Conservation (phyloP, 2,888 invertebrate species). For the Thymelicus acteon region DNA sequence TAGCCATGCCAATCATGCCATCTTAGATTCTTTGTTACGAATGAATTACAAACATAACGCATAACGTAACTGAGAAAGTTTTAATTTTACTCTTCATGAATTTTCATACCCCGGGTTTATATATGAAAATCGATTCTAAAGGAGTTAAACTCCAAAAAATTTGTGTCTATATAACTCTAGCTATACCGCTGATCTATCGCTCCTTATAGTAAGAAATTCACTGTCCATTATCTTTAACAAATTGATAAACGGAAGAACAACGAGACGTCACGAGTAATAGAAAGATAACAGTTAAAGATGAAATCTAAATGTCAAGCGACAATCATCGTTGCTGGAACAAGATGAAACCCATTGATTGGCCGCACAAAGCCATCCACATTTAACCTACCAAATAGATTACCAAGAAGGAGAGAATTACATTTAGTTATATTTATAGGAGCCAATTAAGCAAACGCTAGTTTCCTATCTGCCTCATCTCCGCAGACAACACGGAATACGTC, state of each 20-base stretch:
- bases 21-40: no score
- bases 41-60: no score
- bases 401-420: constrained; percentile 44
- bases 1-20: no score
- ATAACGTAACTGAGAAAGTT: no score
- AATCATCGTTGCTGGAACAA: constrained; percentile 32
- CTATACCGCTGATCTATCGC: no score
- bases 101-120: no score
- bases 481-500: constrained; percentile 65
- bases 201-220: neutral
- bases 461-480: constrained; percentile 56
- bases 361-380: constrained; percentile 33
- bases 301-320: constrained; percentile 33
- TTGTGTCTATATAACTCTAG: no score
- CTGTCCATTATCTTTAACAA: neutral
- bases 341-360: constrained; percentile 25
- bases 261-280: constrained; percentile 5
- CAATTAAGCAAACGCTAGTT: constrained; percentile 52
- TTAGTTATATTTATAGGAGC: constrained; percentile 48
- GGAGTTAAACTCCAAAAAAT: no score
- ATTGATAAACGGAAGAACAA: neutral
- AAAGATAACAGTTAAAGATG: constrained; percentile 26
- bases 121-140: no score
- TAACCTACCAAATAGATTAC: constrained; percentile 32
- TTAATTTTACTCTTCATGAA: no score